phyloP scores from a whole-genome alignment of 2,888 invertebrate genomes.

The Minunthozetes semirufus region DNA sequence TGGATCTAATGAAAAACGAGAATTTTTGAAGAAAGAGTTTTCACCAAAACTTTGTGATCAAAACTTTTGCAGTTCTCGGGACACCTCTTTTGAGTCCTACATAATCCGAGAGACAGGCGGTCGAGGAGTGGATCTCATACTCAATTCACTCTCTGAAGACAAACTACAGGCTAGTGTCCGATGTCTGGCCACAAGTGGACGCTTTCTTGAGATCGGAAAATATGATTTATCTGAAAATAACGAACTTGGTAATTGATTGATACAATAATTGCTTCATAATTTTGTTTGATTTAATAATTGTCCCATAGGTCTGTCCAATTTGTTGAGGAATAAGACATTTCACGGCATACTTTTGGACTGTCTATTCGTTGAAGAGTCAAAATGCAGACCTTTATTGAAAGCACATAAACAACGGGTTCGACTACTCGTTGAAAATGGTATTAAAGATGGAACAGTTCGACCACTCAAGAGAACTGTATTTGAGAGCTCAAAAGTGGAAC shows the following conservation, averaged over 20 bases:
- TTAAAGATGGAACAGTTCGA: constrained; percentile 76
- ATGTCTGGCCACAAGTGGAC: constrained; percentile 79
- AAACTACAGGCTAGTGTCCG: constrained; percentile 88
- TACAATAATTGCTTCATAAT: too few species aligned
- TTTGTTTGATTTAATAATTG: too few species aligned
- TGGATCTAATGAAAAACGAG: constrained; percentile 67
- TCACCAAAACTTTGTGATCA: constrained; percentile 45
- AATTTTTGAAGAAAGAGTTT: constrained; percentile 78
- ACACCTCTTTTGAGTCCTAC: constrained; percentile 82
- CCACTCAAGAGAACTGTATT: constrained; percentile 83
- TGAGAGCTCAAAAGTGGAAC: constrained; percentile 75
- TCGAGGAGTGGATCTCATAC: constrained; percentile 78
- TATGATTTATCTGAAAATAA: constrained; percentile 53
- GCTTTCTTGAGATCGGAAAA: constrained; percentile 54
- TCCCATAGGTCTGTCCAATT: constrained; percentile 44
- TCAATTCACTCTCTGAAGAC: constrained; percentile 91
- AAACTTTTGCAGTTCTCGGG: constrained; percentile 84
- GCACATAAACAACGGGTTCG: constrained; percentile 4
- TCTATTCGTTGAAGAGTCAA: not conserved
- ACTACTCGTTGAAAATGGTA: constrained; percentile 68
- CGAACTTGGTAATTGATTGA: constrained; percentile 49
- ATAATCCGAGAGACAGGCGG: constrained; percentile 76
- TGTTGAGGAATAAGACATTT: constrained; percentile 34
- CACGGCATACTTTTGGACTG: constrained; percentile 36
- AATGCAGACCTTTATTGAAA: not conserved